Conservation (phyloP, 2,113 vertebrate species). For the Zeus faber region DNA sequence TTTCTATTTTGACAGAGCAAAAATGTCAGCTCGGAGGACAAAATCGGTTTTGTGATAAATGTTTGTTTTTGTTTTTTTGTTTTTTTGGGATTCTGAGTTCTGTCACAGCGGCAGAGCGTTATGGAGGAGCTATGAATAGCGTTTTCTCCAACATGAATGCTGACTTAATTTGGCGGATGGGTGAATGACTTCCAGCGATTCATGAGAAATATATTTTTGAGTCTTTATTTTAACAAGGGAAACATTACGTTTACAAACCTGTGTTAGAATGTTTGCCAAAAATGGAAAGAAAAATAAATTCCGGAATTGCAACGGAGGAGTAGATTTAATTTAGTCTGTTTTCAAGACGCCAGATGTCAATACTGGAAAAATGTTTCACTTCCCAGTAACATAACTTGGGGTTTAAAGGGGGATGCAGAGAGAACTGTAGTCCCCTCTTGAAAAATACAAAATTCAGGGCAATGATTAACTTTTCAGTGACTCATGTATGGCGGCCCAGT, state of each 20-base stretch:
- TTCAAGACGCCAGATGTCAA: slow-evolving; percentile 15
- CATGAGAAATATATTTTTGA: slow-evolving; percentile 21
- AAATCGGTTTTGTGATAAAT: slow-evolving; percentile 31
- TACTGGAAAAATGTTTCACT: slow-evolving; percentile 19
- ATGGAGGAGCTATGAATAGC: slow-evolving; percentile 15
- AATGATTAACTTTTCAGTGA: background rate
- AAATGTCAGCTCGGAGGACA: slow-evolving; percentile 26
- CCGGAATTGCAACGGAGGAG: slow-evolving; percentile 45
- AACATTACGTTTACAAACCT: slow-evolving; percentile 72
- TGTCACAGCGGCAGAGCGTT: slow-evolving; percentile 16
- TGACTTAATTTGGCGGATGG: slow-evolving; percentile 44
- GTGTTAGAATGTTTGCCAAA: slow-evolving; percentile 66
- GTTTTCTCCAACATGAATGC: slow-evolving; percentile 19
- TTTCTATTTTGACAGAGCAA: slow-evolving; percentile 20
- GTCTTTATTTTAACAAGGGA: slow-evolving; percentile 74
- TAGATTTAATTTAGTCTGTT: slow-evolving; percentile 34
- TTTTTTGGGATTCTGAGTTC: slow-evolving; percentile 41
- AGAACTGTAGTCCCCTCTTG: slow-evolving; percentile 6
- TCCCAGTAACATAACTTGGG: background rate
- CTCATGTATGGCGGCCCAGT: background rate
- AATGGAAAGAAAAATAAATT: slow-evolving; percentile 44
- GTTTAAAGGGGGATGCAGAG: slow-evolving; percentile 10
- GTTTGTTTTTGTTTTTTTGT: slow-evolving; percentile 36
- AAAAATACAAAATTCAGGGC: background rate
- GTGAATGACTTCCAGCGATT: slow-evolving; percentile 43